Base-by-base conservation (phyloP, 2,113 vertebrate genomes). In the Micromys minutus region DNA sequence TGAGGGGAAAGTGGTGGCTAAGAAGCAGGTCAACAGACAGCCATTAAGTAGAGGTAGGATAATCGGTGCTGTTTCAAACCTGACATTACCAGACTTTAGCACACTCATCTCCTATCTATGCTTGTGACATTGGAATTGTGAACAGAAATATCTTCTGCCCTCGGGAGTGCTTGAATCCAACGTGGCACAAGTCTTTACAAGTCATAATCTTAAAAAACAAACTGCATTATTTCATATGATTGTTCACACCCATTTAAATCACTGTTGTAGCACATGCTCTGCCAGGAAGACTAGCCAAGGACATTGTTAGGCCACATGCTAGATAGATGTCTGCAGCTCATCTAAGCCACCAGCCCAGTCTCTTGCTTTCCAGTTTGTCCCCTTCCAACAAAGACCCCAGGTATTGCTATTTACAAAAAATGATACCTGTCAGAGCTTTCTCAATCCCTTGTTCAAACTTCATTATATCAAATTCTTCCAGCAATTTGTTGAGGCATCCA, bases 1-100 rank as follows among this genome's bases (percentile, higher is more conserved):
- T 42, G 1, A 1, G 2, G 15, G 9, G 9, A 16, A 39, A 16
- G 21, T 31, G 4, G 21, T 31, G 4, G 52, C 0, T 47, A 34
- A 39, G 17, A 79, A 55, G 11, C 16, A n/a, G 31, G 3, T 7
- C 34, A 16, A 52, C 29, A 1, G 74, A 42, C 24, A 34, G 7
- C 13, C 5, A 22, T 1, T 39, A 50, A 71, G 36, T 63, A 61
- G 69, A 31, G 29, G 36, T 2, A 13, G 3, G 42, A 13, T 3
- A 7, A 47, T 2, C 9, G n/a, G 3, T 61, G 24, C 31, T 50
- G 2, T 69, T 15, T 59, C 72, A 65, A 69, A 45, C 22, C 24
- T 34, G 67, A 77, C 31, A 36, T 59, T 45, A 71, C 26, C 36
- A 39, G n/a, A 31, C 42, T 71, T 42, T 3, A n/a, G 57, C 31